Conservation (phyloP, 2,797 vertebrate genomes). For the Decapterus maruadsi region DNA sequence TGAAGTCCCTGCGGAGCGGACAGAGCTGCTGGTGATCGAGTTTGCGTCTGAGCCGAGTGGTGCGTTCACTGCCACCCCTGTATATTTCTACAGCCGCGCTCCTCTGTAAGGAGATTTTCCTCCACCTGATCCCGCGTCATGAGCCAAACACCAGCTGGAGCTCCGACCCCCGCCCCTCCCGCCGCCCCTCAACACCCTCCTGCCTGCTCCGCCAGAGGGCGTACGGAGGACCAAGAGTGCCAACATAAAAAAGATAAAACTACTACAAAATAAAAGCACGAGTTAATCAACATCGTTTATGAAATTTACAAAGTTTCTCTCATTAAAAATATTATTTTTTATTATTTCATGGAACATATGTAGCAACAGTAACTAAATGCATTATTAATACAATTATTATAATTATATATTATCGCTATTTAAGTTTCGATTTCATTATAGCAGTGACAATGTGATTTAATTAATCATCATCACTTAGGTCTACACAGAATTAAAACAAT, state of each 20-base stretch:
- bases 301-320: too few species aligned
- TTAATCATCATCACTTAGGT: too few species aligned
- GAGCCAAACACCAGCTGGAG: slow-evolving; percentile 55
- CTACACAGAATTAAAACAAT: too few species aligned
- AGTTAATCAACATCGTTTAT: too few species aligned
- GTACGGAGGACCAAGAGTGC: neutral
- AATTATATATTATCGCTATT: too few species aligned
- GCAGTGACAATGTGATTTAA: too few species aligned
- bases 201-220: neutral
- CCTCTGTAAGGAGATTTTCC: slow-evolving; percentile 47
- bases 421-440: too few species aligned
- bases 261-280: neutral
- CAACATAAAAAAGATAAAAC: neutral
- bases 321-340: too few species aligned
- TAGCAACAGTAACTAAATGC: too few species aligned
- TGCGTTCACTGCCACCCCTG: slow-evolving; percentile 19
- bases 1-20: neutral
- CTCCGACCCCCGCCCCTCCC: neutral
- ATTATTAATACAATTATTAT: too few species aligned
- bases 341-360: too few species aligned
- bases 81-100: neutral
- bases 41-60: slow-evolving; percentile 5
- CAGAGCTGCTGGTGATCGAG: neutral
- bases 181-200: neutral
- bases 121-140: slow-evolving; percentile 64